Conservation (phyloP, 2,888 invertebrate genomes). For the Marasmarcha lunaedactyla region DNA sequence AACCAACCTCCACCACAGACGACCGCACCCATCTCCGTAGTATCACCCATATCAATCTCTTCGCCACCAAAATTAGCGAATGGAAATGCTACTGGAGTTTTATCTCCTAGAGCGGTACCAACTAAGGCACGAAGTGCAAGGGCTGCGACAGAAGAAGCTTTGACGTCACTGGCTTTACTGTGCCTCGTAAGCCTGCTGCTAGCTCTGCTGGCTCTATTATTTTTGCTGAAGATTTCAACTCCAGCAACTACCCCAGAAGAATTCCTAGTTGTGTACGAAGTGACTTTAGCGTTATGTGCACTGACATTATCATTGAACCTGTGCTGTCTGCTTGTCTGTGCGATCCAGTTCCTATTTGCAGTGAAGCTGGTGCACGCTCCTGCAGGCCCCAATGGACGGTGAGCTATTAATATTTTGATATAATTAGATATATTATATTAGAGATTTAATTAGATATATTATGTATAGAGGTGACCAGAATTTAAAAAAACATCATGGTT, state of each 20-base stretch:
- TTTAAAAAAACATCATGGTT: no score
- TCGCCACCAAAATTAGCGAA: conserved; percentile 61
- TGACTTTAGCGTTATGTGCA: conserved; percentile 89
- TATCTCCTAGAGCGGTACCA: conserved; percentile 32
- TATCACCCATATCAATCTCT: conserved; percentile 36
- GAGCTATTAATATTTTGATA: no score
- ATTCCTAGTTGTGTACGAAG: conserved; percentile 90
- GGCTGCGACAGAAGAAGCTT: conserved; percentile 75
- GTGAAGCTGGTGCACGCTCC: conserved; percentile 91
- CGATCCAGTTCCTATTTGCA: conserved; percentile 93
- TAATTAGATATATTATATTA: no score
- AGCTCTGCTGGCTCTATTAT: conserved; percentile 85
- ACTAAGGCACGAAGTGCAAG: conserved; percentile 41
- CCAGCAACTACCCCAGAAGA: conserved; percentile 78
- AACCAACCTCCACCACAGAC: conserved; percentile 26
- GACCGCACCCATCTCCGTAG: conserved; percentile 29
- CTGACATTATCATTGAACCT: conserved; percentile 89
- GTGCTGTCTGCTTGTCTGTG: conserved; percentile 92
- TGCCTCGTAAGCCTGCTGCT: conserved; percentile 88
- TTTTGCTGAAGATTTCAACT: conserved; percentile 86
- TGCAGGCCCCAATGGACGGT: conserved; percentile 81
- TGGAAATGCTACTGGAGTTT: conserved; percentile 70
- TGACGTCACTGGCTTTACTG: conserved; percentile 86
- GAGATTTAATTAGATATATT: no score
- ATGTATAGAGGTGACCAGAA: no score